A percentile compares a stretch with the other conserved stretches of the same genome.
Evolutionary conservation across 2,113 vertebrate species (phyloP).

Genomic region (Puffinus mauretanicus): DNA sequence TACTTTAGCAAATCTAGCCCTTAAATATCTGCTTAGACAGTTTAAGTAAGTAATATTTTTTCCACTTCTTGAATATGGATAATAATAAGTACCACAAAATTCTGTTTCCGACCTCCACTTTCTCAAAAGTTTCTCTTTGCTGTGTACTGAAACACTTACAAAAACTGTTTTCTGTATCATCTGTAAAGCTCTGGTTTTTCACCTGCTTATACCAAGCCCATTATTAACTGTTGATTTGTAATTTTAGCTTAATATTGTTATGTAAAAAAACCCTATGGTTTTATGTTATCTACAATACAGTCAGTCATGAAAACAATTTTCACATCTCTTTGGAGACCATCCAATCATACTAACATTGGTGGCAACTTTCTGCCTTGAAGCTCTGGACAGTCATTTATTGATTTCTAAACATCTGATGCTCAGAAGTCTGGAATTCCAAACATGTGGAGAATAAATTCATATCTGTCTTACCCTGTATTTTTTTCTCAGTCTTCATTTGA

Average conservation of each 20-base stretch:
- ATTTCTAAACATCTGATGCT: background rate
- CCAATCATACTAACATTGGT: background rate
- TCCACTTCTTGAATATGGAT: background rate
- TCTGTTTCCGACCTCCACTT: background rate
- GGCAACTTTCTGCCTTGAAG: background rate
- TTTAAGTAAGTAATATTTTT: background rate
- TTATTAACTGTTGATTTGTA: background rate
- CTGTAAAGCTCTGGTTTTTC: background rate
- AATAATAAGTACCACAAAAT: background rate
- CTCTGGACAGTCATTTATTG: background rate
- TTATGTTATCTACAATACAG: background rate
- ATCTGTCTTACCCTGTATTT: background rate
- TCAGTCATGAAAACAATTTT: background rate
- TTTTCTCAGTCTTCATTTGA: background rate
- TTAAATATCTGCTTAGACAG: background rate
- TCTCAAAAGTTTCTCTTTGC: background rate
- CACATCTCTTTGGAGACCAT: background rate
- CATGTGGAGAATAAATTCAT: background rate
- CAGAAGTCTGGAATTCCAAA: background rate
- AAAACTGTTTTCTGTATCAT: background rate
- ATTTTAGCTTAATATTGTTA: background rate
- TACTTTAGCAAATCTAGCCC: background rate
- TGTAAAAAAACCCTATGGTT: fast-evolving
- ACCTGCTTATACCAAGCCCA: background rate
- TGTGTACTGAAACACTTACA: background rate